A percentile compares a stretch with the other conserved stretches of the same genome.
Conservation (phyloP, 2,888 invertebrate genomes). For the Nymphalis urticae region DNA sequence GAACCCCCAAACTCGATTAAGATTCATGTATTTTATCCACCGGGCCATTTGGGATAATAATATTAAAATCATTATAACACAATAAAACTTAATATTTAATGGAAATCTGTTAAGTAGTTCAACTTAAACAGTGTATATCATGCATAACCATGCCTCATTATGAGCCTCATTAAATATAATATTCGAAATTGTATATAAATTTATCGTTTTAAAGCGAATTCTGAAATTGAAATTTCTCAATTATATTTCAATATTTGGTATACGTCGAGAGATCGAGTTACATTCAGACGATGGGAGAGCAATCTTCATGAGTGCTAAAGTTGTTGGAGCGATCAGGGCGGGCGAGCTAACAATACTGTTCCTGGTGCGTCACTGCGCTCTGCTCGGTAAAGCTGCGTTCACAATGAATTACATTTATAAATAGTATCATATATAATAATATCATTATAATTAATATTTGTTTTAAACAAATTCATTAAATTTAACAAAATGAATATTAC, state of each 20-base stretch:
- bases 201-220: not conserved
- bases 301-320: constrained; percentile 67
- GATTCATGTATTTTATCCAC: too few relatives aligned
- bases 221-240: constrained; percentile 18
- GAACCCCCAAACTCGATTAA: too few relatives aligned
- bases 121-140: too few relatives aligned
- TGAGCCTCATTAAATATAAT: not conserved
- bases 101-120: too few relatives aligned
- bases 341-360: constrained; percentile 58
- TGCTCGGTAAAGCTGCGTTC: constrained; percentile 40
- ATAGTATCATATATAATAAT: not conserved
- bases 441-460: too few relatives aligned
- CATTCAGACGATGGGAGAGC: constrained; percentile 51
- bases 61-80: too few relatives aligned
- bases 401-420: constrained; percentile 25
- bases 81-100: too few relatives aligned
- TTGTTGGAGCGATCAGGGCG: constrained; percentile 54
- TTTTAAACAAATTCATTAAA: too few relatives aligned
- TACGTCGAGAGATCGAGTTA: constrained; percentile 34
- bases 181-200: not conserved
- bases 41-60: too few relatives aligned
- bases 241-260: constrained; percentile 24
- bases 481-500: too few relatives aligned
- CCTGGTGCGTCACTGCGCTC: constrained; percentile 48
- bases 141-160: too few relatives aligned